Evolutionary conservation across 2,888 invertebrate genomes (phyloP), one percentile per base, ranked within the genome.

Genomic region (Apotomis turbidana): DNA sequence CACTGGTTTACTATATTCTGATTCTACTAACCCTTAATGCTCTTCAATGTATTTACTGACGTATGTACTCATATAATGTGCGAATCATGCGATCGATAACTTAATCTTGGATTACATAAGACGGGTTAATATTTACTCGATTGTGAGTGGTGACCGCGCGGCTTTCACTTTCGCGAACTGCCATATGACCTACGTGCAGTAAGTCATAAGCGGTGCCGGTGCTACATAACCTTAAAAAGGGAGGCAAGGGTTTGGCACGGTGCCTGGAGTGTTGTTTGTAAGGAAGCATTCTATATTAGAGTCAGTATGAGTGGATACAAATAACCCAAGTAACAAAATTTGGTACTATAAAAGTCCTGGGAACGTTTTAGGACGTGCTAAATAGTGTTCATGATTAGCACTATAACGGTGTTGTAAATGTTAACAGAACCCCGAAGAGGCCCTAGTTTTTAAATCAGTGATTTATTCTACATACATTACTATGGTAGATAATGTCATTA

Each of bases 61-160:
- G 8, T 15, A 5, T 54, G 41, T 70, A 70, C n/a, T 44, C 27
- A 27, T 54, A 10, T 46, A 70, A 9, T 5, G 64, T 73, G 76
- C 76, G 78, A 83, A 83, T 57, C 38, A 83, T 81, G 76, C 77
- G 74, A 81, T 79, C 82, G 83, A 85, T 79, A 84, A 85, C 85
- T 87, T 86, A 86, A 89, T 87, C 83, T 80, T 76, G 74, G 75
- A 83, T 92, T 91, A 83, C 85, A 78, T 87, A 91, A 92, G 80
- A 80, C 80, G 81, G 85, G 86, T 88, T 89, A 87, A 83, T 90
- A 89, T 91, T 89, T 89, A 89, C 90, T 87, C 87, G 90, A 90
- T 90, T 90, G 90, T 89, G 83, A 84, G 83, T 79, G 83, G 83
- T 85, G 85, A 85, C 83, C 83, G 83, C 79, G 78, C 84, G 80